phyloP scores from a whole-genome alignment of 2,113 vertebrate genomes.

The Festucalex cinctus region DNA sequence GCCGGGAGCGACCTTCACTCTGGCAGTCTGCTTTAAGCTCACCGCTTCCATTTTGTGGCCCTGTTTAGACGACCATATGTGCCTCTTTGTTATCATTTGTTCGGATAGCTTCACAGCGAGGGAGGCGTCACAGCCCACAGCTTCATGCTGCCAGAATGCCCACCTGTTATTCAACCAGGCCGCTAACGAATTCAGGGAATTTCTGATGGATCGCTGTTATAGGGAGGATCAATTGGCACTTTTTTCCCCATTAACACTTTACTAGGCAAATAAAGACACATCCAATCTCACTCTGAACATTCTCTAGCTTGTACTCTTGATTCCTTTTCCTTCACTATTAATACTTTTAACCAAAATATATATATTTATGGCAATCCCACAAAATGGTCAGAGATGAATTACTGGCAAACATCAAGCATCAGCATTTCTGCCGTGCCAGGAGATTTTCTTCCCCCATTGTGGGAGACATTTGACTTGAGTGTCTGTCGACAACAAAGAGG shows the following conservation, averaged over 20 bases:
- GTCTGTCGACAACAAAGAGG: constrained; percentile 72
- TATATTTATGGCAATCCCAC: constrained; percentile 23
- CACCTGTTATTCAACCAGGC: constrained; percentile 71
- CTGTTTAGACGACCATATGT: constrained; percentile 68
- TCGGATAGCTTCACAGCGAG: constrained; percentile 42
- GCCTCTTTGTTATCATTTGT: constrained; percentile 66
- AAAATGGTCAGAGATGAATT: constrained; percentile 36
- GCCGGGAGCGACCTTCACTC: constrained; percentile 61
- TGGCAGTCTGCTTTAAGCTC: constrained; percentile 49
- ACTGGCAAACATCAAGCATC: constrained; percentile 54
- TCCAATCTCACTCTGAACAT: background rate
- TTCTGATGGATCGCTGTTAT: constrained; percentile 21
- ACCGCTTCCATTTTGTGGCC: constrained; percentile 69
- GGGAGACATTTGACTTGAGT: constrained; percentile 71
- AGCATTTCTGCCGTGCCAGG: constrained; percentile 67
- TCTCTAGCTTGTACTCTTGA: background rate
- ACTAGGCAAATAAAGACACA: background rate
- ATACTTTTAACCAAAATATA: constrained; percentile 31
- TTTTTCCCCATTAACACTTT: constrained; percentile 4
- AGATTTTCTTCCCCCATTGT: constrained; percentile 62
- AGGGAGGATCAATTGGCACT: background rate
- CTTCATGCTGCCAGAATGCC: constrained; percentile 44
- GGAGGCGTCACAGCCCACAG: constrained; percentile 31
- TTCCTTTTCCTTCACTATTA: constrained; percentile 40
- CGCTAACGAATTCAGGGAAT: constrained; percentile 27